Conservation (phyloP, 2,888 invertebrate species). For the Ethmia dodecea region DNA sequence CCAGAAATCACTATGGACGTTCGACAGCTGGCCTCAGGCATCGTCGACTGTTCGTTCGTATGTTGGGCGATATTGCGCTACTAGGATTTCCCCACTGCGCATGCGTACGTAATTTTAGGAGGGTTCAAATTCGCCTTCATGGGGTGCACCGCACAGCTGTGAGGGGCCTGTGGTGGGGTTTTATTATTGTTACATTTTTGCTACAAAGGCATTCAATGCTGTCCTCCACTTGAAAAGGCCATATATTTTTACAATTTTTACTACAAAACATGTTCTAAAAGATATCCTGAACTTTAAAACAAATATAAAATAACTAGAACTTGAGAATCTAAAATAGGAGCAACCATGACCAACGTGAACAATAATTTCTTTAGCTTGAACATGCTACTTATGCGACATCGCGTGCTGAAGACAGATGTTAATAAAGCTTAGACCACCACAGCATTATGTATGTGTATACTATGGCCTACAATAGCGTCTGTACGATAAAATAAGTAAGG, state of each 20-base stretch:
- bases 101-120: conserved; percentile 63
- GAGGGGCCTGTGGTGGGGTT: conserved; percentile 29
- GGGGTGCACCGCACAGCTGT: conserved; percentile 67
- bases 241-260: too few relatives aligned
- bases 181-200: conserved; percentile 21
- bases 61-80: conserved; percentile 42
- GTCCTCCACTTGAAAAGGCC: too few relatives aligned
- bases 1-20: conserved; percentile 36
- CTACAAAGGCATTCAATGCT: too few relatives aligned
- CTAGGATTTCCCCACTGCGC: conserved; percentile 60
- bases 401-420: conserved; percentile 26
- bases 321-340: conserved; percentile 12
- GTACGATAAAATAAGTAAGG: conserved; percentile 25
- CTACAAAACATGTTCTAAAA: too few relatives aligned
- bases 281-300: too few relatives aligned
- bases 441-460: conserved; percentile 18
- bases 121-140: conserved; percentile 56
- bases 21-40: conserved; percentile 47
- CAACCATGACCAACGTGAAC: conserved; percentile 22
- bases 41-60: conserved; percentile 46
- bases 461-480: conserved; percentile 8
- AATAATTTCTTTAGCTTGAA: conserved; percentile 18
- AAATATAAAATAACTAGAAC: too few relatives aligned
- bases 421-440: conserved; percentile 36
- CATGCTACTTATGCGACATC: conserved; percentile 18